These are phyloP conservation scores for Urocolius indicus DNA, from an alignment of 2,113 vertebrate genomes.

Conservation along the genomic window DNA sequence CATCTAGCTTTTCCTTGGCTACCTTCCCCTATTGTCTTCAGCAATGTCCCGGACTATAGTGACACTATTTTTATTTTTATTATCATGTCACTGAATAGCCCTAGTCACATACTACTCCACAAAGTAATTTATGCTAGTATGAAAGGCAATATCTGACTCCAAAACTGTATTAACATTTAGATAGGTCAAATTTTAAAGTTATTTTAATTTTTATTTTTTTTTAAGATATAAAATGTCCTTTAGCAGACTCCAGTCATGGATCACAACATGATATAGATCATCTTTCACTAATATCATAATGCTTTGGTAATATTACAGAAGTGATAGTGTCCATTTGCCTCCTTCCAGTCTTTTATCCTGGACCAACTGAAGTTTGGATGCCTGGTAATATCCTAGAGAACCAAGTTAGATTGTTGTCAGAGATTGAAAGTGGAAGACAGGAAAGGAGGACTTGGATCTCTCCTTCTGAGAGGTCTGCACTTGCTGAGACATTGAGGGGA, in stretches of 20 bases:
- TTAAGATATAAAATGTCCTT: neutral
- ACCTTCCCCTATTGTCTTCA: neutral
- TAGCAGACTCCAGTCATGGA: neutral
- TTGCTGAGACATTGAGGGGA: neutral
- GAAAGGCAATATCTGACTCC: neutral
- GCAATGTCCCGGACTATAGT: neutral
- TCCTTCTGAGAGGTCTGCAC: neutral
- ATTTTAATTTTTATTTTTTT: neutral
- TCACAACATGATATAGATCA: neutral
- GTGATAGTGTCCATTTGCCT: neutral
- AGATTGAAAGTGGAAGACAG: neutral
- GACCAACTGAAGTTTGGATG: neutral
- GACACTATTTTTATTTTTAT: neutral
- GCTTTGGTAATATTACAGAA: neutral
- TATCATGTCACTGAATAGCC: neutral
- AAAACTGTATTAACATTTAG: neutral
- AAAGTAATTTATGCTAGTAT: neutral
- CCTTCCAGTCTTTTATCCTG: neutral
- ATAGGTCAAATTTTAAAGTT: neutral
- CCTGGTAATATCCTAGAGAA: neutral
- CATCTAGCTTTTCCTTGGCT: neutral
- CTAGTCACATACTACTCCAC: neutral
- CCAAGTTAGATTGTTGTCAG: neutral
- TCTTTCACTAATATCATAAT: neutral
- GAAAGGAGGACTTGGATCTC: neutral